Evolutionary conservation across 2,113 vertebrate species (phyloP).

Genomic region (Myotis lucifugus): DNA sequence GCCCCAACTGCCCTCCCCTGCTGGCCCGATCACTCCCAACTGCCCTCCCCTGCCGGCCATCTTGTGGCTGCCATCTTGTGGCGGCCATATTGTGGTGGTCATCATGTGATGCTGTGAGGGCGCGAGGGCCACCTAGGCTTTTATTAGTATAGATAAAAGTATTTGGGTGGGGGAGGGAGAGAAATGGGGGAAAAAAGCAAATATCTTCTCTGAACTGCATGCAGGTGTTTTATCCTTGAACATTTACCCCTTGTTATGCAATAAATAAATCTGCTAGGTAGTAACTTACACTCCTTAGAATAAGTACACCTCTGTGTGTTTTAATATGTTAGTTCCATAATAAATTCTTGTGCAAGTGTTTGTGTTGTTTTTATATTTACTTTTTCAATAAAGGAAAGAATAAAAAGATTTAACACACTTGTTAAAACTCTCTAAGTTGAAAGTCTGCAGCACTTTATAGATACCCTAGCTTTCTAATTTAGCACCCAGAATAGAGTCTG

Average conservation of each 20-base stretch:
- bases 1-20: no score
- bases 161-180: not conserved
- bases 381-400: constrained; percentile 33
- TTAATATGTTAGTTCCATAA: not conserved
- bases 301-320: constrained; percentile 3
- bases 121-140: no score
- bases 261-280: not conserved
- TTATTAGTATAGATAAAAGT: not conserved
- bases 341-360: not conserved
- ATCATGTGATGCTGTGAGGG: no score
- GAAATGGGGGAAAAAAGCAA: not conserved
- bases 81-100: no score
- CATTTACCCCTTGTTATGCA: constrained; percentile 11
- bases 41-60: no score
- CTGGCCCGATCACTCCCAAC: no score
- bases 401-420: constrained; percentile 49
- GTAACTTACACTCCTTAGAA: constrained; percentile 48
- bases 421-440: constrained; percentile 26
- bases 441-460: constrained; percentile 49
- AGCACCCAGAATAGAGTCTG: constrained; percentile 44
- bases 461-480: constrained; percentile 58
- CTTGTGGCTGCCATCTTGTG: no score
- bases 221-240: not conserved
- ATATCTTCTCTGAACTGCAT: not conserved
- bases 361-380: constrained; percentile 26